A percentile compares a stretch with the other conserved stretches of the same genome.
phyloP scores from a whole-genome alignment of 2,888 invertebrate genomes.

The Seira sanloemensis region DNA sequence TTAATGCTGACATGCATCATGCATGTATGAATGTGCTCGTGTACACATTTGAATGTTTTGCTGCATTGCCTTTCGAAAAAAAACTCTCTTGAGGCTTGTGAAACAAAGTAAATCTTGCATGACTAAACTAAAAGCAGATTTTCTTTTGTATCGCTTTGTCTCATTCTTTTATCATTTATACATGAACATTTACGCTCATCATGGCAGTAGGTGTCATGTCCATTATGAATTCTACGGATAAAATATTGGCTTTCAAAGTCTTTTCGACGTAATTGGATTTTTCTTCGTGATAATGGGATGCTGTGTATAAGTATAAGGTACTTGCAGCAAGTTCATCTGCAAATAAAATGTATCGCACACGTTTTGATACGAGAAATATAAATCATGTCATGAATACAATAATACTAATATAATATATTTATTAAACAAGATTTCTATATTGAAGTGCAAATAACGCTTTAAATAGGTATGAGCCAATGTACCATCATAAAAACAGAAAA shows the following conservation, averaged over 20 bases:
- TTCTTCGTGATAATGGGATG: conserved; percentile 52
- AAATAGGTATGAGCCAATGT: neutral
- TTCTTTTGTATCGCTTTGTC: neutral
- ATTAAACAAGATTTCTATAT: neutral
- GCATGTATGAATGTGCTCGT: neutral
- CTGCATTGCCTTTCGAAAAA: neutral
- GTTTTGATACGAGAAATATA: conserved; percentile 28
- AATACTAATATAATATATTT: neutral
- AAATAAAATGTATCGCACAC: neutral
- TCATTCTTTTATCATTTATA: conserved; percentile 20
- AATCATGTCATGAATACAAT: conserved; percentile 39
- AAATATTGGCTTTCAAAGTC: conserved; percentile 61
- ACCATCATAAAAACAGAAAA: no score
- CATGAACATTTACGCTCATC: neutral
- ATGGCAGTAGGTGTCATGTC: conserved; percentile 62
- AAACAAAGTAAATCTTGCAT: conserved; percentile 24
- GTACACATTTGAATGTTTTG: neutral
- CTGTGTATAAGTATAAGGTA: neutral
- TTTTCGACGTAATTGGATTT: conserved; percentile 64
- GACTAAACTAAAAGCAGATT: neutral
- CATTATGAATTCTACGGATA: conserved; percentile 60
- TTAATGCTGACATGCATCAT: neutral
- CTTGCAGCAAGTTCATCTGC: neutral
- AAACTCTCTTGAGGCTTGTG: no score
- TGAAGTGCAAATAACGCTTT: neutral